phyloP scores from a whole-genome alignment of 2,113 vertebrate genomes.

The Ictidomys tridecemlineatus region DNA sequence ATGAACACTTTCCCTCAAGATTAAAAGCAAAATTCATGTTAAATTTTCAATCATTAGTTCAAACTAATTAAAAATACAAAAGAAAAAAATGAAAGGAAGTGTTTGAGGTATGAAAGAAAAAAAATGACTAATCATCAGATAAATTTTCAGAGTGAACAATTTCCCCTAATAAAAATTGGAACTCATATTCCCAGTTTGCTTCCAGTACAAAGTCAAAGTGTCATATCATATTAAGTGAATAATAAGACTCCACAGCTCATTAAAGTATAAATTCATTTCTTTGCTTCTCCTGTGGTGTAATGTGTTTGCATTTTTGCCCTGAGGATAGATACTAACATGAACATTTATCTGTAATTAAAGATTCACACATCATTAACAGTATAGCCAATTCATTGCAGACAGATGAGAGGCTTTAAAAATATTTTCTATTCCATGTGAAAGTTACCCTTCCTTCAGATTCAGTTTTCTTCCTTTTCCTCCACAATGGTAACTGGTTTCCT shows the following conservation, averaged over 20 bases:
- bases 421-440: slow-evolving; percentile 31
- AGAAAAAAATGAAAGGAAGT: slow-evolving; percentile 32
- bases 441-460: background rate
- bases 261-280: slow-evolving; percentile 77
- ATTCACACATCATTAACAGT: slow-evolving; percentile 77
- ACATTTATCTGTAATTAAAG: slow-evolving; percentile 80
- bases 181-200: slow-evolving; percentile 68
- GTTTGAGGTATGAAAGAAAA: slow-evolving; percentile 61
- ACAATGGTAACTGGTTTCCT: background rate
- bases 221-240: slow-evolving; percentile 74
- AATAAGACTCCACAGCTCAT: slow-evolving; percentile 76
- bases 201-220: slow-evolving; percentile 79
- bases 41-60: slow-evolving; percentile 75
- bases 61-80: slow-evolving; percentile 77
- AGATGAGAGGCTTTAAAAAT: slow-evolving; percentile 55
- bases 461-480: background rate
- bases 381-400: slow-evolving; percentile 37
- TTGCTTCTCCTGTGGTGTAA: slow-evolving; percentile 65
- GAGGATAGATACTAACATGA: slow-evolving; percentile 73
- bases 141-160: slow-evolving; percentile 72
- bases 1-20: slow-evolving; percentile 71
- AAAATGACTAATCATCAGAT: slow-evolving; percentile 46
- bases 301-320: slow-evolving; percentile 76
- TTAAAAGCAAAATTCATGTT: slow-evolving; percentile 62
- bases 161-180: slow-evolving; percentile 46